These are phyloP conservation scores for Anguilla marmorata DNA, from an alignment of 2,797 vertebrate genomes.

Conservation along the genomic window DNA sequence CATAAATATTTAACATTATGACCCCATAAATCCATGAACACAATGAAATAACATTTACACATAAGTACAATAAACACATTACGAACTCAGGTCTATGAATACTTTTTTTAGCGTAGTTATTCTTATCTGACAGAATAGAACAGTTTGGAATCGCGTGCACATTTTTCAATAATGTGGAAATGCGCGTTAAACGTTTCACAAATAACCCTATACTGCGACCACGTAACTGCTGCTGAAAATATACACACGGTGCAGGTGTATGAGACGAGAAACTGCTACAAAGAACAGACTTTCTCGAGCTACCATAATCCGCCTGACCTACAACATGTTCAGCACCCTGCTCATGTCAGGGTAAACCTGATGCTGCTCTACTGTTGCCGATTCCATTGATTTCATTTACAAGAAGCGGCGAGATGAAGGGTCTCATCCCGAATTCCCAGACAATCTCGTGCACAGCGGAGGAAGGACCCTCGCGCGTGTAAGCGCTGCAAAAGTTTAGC, in stretches of 20 bases:
- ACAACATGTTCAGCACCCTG: constrained; percentile 17
- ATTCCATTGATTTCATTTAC: constrained; percentile 19
- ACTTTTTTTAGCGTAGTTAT: background rate
- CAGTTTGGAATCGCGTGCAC: background rate
- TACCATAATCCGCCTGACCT: constrained; percentile 35
- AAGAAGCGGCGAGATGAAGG: background rate
- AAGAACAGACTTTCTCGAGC: constrained; percentile 32
- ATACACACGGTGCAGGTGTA: constrained; percentile 66
- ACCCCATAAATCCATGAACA: background rate
- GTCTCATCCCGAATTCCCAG: background rate
- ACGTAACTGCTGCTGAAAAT: constrained; percentile 47
- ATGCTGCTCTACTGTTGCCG: constrained; percentile 33
- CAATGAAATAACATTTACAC: background rate
- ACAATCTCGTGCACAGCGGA: background rate
- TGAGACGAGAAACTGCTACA: constrained; percentile 32
- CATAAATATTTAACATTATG: background rate
- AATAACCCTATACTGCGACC: background rate
- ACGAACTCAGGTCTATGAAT: background rate
- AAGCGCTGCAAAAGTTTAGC: background rate
- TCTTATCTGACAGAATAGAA: background rate
- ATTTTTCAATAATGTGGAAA: background rate
- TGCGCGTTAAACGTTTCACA: background rate
- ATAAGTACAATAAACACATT: background rate
- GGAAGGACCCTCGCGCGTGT: background rate
- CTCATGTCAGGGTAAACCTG: constrained; percentile 16